phyloP scores from a whole-genome alignment of 1,140 invertebrate genomes.

The Polyergus mexicanus region DNA sequence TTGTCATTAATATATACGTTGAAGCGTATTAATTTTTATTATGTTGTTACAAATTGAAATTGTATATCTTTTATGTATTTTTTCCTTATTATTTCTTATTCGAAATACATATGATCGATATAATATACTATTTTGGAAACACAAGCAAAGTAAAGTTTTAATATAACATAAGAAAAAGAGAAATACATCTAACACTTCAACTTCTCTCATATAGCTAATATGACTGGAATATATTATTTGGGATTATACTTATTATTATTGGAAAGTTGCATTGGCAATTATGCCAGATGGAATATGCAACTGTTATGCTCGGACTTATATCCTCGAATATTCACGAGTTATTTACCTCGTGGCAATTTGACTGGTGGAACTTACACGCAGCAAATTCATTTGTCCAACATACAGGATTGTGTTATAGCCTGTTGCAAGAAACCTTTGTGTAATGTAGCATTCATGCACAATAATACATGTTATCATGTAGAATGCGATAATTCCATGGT shows the following conservation, averaged over 20 bases:
- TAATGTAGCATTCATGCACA: slow-evolving; percentile 93
- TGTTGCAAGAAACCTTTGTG: slow-evolving; percentile 91
- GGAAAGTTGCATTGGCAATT: slow-evolving; percentile 75
- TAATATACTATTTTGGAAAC: not conserved
- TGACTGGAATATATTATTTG: slow-evolving; percentile 74
- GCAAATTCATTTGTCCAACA: slow-evolving; percentile 86
- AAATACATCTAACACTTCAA: not conserved
- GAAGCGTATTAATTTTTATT: not conserved
- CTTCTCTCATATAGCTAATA: slow-evolving; percentile 74
- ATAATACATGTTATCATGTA: slow-evolving; percentile 92
- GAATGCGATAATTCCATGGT: slow-evolving; percentile 90
- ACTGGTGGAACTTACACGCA: slow-evolving; percentile 89
- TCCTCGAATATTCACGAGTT: slow-evolving; percentile 80
- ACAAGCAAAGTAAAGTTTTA: slow-evolving; percentile 3
- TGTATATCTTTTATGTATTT: not conserved
- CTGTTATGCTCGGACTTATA: slow-evolving; percentile 81
- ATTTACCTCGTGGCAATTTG: slow-evolving; percentile 87
- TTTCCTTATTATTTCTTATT: not conserved
- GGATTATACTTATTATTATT: slow-evolving; percentile 77
- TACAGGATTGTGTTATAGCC: slow-evolving; percentile 90
- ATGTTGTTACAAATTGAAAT: not conserved
- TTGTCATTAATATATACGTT: not conserved
- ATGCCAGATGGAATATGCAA: slow-evolving; percentile 79
- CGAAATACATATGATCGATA: not conserved
- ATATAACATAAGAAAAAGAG: not conserved